phyloP scores from a whole-genome alignment of 1,140 invertebrate species.

The Agrypnia vestita region DNA sequence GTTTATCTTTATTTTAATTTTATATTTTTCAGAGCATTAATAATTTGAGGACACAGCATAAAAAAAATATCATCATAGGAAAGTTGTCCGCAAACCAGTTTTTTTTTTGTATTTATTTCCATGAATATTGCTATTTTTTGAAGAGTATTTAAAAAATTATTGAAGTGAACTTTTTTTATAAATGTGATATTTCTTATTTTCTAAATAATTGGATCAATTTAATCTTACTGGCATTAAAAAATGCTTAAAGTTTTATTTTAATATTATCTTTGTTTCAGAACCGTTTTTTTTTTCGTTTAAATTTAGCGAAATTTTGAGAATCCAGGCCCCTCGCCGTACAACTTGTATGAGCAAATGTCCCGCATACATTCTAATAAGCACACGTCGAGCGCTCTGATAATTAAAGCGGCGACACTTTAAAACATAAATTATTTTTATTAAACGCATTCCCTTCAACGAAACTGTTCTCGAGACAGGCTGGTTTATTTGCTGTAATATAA shows the following conservation, averaged over 20 bases:
- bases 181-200: neutral
- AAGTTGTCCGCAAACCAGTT: no score
- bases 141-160: no score
- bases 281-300: no score
- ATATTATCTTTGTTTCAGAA: no score
- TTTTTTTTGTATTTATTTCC: no score
- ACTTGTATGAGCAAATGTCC: constrained; percentile 41
- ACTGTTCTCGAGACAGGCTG: constrained; percentile 9
- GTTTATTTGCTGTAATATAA: constrained; percentile 7
- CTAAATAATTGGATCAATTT: neutral
- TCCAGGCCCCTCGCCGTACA: neutral
- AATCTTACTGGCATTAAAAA: neutral
- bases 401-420: constrained; percentile 56
- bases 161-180: no score
- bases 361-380: neutral
- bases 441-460: constrained; percentile 37
- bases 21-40: no score
- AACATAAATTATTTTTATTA: constrained; percentile 60
- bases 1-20: no score
- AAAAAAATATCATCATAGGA: no score
- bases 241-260: neutral
- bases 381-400: constrained; percentile 42
- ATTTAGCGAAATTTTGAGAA: no score
- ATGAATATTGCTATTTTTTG: no score
- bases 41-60: no score